Evolutionary conservation across 2,888 invertebrate genomes (phyloP), one percentile per base, ranked within the genome.

Genomic region (Cryptophagus acutangulus): DNA sequence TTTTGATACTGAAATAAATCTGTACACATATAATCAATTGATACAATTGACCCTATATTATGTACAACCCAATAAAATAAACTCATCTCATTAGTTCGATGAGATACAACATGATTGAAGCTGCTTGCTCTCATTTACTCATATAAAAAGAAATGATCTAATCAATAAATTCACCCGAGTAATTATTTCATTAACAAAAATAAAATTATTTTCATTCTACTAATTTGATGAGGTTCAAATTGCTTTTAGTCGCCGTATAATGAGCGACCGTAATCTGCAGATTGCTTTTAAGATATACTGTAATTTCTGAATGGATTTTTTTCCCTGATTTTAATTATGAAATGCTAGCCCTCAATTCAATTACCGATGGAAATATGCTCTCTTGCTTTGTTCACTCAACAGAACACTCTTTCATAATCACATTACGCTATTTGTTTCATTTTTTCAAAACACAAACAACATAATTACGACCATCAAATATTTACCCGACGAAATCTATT

Each of bases 201-300:
- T n/a, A n/a, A n/a, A n/a, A n/a, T n/a, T n/a, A n/a, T n/a, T n/a
- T n/a, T n/a, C n/a, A n/a, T n/a, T n/a, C n/a, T n/a, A 20, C 24
- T 58, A 61, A 61, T 61, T 58, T 58, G 58, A 58, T 58, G 61
- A 57, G 48, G 50, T 54, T 56, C 52, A 59, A 61, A 61, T 61
- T 59, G 57, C 54, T 57, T 58, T 59, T n/a, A n/a, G n/a, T n/a
- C n/a, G n/a, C 57, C 56, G 58, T 55, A 57, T 56, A 56, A 59
- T 54, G 58, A 58, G 55, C 46, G 49, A 48, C 54, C 48, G 50
- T 62, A 63, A 62, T 62, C 56, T 58, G 53, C 55, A 61, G 60
- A 63, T 62, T 59, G 56, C 53, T 49, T 52, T 55, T 49, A 53
- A 54, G 57, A 54, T 54, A 56, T 51, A 48, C 52, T 38, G 52